These are phyloP conservation scores for Bergia puertoricense DNA, from an alignment of 92 coral and sea anemone species.

Conservation along the genomic window DNA sequence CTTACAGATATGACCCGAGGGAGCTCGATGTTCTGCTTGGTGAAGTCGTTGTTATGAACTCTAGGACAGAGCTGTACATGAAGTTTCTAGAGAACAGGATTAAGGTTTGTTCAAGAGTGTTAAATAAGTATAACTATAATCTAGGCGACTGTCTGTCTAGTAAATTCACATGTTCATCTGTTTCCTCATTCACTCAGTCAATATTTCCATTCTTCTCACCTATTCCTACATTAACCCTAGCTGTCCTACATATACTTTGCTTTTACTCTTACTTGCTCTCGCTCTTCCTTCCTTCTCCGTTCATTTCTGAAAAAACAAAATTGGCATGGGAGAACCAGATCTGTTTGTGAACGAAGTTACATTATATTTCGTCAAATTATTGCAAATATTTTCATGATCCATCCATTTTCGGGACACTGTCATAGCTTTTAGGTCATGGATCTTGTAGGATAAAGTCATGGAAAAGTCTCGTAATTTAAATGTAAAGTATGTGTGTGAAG, in stretches of 20 bases:
- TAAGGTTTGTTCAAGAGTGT: constrained; percentile 53
- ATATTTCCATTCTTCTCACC: neutral
- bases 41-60: constrained; percentile 93
- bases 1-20: constrained; percentile 87
- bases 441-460: too few species aligned
- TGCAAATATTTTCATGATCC: too few species aligned
- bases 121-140: neutral
- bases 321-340: neutral
- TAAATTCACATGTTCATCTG: neutral
- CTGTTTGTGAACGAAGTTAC: too few species aligned
- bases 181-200: neutral
- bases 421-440: too few species aligned
- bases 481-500: too few species aligned
- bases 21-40: constrained; percentile 88
- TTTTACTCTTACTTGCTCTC: neutral
- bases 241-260: neutral
- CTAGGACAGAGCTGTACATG: constrained; percentile 94
- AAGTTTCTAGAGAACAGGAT: constrained; percentile 82
- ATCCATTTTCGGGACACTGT: too few species aligned
- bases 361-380: too few species aligned
- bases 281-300: neutral
- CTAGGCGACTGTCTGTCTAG: neutral
- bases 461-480: too few species aligned
- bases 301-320: too few species aligned
- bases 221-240: neutral